Evolutionary conservation across 2,797 vertebrate species (phyloP).

Genomic region (Amniataba percoides): DNA sequence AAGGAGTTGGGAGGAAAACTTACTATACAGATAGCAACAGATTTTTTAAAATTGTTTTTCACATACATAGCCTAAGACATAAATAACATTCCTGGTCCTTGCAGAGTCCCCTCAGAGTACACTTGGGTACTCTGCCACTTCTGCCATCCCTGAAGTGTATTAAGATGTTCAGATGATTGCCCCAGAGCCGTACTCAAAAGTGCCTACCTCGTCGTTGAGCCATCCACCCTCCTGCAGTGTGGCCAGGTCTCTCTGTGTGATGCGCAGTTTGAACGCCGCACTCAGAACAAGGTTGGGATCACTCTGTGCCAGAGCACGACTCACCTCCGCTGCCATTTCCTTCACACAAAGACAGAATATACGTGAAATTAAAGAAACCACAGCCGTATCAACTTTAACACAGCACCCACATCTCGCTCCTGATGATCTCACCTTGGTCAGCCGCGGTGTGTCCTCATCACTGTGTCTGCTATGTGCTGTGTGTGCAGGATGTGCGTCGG

Average conservation of each 20-base stretch:
- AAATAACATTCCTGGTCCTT: background rate
- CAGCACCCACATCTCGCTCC: background rate
- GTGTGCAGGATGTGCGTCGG: constrained; percentile 50
- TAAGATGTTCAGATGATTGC: background rate
- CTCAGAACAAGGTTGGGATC: constrained; percentile 89
- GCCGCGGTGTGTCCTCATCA: constrained; percentile 84
- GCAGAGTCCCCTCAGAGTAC: background rate
- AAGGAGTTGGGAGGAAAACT: no score
- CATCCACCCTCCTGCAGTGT: constrained; percentile 89
- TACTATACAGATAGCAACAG: no score
- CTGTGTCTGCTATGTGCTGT: constrained; percentile 55
- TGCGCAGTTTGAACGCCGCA: constrained; percentile 91
- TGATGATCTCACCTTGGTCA: constrained; percentile 87
- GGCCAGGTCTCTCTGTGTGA: constrained; percentile 92
- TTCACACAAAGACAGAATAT: constrained; percentile 65
- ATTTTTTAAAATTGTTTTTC: no score
- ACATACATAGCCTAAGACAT: background rate
- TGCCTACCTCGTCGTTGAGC: constrained; percentile 93
- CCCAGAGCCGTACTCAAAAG: background rate
- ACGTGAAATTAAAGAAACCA: background rate
- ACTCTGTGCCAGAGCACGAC: constrained; percentile 84
- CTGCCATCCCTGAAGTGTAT: background rate
- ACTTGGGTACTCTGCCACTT: background rate
- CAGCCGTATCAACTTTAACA: background rate
- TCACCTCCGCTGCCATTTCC: constrained; percentile 92